Evolutionary conservation across 2,797 vertebrate genomes (phyloP).

Genomic region (Melopsittacus undulatus): DNA sequence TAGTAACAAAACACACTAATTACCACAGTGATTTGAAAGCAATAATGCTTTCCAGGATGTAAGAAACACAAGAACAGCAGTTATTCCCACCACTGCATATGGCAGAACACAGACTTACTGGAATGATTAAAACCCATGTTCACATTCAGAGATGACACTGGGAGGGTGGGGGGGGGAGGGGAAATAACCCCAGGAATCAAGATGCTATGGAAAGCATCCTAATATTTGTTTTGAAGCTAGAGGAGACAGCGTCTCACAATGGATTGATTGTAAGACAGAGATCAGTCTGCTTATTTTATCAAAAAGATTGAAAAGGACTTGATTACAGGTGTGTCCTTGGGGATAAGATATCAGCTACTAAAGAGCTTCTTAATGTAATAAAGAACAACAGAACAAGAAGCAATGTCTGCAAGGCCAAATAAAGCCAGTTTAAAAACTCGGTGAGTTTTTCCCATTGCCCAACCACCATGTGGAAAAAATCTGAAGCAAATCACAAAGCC

Average conservation of each 20-base stretch:
- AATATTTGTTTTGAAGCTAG: neutral
- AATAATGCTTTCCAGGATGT: neutral
- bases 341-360: neutral
- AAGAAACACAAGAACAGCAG: neutral
- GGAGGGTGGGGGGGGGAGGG: too few relatives aligned
- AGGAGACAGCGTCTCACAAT: neutral
- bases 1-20: neutral
- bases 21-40: neutral
- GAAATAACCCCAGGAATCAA: neutral
- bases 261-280: neutral
- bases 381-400: neutral
- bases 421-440: neutral
- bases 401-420: neutral
- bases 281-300: neutral
- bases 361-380: conserved; percentile 9
- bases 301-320: conserved; percentile 4
- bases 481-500: neutral
- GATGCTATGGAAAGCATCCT: neutral
- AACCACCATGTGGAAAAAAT: neutral
- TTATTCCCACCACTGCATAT: neutral
- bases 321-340: neutral
- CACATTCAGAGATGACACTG: neutral
- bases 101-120: neutral
- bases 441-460: neutral
- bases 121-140: neutral